Base-by-base conservation (phyloP, 2,113 vertebrate species). In the Oenanthe oenanthe region DNA sequence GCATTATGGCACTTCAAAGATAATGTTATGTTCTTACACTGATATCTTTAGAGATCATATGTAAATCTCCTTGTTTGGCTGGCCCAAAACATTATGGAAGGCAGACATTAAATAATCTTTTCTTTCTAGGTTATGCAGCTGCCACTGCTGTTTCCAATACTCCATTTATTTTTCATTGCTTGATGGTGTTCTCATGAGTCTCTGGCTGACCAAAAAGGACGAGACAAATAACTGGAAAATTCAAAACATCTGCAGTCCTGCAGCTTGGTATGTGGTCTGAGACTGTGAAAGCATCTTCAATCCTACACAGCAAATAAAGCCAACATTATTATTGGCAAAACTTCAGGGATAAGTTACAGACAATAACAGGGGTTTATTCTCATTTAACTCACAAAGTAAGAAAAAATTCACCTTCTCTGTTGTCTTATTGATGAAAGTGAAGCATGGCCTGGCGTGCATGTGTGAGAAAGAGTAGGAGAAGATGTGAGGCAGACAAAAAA, bases 181-280 rank as follows among this genome's bases (percentile, higher is more conserved):
- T 88, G 53, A 47, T 84, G 45, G 13, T 68, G 40, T 86, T 92
- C 75, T 85, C 51, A 51, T 40, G 43, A 88, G 36, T 26, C 25
- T 79, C 75, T 72, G 85, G 61, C 79, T 80, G 89, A 78, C 88
- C 92, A 78, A 68, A 93, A 86, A 83, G 57, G 54, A 94, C 75
- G 90, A 95, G 76, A 76, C 9, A 95, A 90, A 82, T 89, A 85
- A 72, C 91, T 66, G 57, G 73, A 97, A 95, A 95, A 96, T 90
- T 92, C 38, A 81, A 89, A 96, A 75, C 57, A 78, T 34, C 75
- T 76, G 90, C n/a, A 92, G 58, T 84, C 61, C 61, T 86, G 40
- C 21, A 61, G 86, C 82, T 92, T 70, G 26, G 50, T 93, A 77
- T 96, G 88, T 92, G 85, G 92, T 94, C 94, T 95, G 89, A 93